A percentile compares a stretch with the other conserved stretches of the same genome.
These are phyloP conservation scores for Porphyrio hochstetteri DNA, from an alignment of 2,113 vertebrate species.

Conservation along the genomic window DNA sequence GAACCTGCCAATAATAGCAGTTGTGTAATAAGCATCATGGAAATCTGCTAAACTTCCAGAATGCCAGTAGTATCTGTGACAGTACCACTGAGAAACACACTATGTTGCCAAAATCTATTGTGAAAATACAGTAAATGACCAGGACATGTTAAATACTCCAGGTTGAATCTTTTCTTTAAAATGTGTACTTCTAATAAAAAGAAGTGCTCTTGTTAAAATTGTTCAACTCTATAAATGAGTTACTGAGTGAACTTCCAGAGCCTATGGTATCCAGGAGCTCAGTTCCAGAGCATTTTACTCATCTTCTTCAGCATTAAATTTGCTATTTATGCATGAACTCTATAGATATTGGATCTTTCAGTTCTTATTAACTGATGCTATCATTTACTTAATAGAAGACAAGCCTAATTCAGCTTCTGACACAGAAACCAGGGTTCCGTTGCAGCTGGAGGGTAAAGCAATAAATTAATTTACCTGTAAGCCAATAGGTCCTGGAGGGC, in stretches of 20 bases:
- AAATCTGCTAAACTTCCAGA: background rate
- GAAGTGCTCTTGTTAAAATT: background rate
- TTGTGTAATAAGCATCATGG: background rate
- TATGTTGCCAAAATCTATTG: background rate
- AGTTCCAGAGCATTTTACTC: background rate
- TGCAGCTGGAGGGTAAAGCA: background rate
- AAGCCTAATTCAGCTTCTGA: background rate
- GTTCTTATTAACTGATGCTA: background rate
- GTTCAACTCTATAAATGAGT: background rate
- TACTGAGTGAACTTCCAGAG: background rate
- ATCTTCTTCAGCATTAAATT: background rate
- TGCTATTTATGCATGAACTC: background rate
- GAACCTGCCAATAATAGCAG: background rate
- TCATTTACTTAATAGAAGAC: background rate
- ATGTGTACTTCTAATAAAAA: background rate
- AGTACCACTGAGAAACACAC: background rate
- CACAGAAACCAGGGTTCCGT: background rate
- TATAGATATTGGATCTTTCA: background rate
- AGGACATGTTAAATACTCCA: background rate
- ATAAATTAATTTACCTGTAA: conserved; percentile 84
- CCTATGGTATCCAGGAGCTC: background rate
- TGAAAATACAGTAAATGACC: background rate
- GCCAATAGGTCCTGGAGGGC: conserved; percentile 94
- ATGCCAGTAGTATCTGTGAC: background rate
- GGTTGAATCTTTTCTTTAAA: background rate